Evolutionary conservation across 2,888 invertebrate genomes (phyloP).

Genomic region (Nymphalis c-album): DNA sequence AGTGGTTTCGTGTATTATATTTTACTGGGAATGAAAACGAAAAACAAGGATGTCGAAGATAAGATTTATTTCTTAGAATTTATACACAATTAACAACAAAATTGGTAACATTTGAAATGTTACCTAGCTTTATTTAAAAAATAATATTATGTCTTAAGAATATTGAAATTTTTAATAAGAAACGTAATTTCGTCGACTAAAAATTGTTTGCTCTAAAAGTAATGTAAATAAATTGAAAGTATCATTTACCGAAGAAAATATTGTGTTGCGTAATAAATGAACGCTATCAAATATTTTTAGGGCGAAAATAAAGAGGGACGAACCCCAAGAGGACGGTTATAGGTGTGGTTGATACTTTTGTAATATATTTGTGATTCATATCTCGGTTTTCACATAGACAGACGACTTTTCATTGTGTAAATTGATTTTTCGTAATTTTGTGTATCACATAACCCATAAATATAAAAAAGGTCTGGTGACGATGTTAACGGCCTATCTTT

Average conservation of each 20-base stretch:
- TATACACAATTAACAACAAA: too few species aligned
- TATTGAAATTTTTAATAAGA: not conserved
- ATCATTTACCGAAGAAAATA: slow-evolving; percentile 66
- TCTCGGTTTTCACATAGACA: slow-evolving; percentile 3
- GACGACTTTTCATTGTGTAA: not conserved
- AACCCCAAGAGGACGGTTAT: slow-evolving; percentile 24
- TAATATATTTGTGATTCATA: slow-evolving; percentile 17
- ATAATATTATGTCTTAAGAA: too few species aligned
- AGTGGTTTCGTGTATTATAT: too few species aligned
- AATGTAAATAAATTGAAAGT: slow-evolving; percentile 43
- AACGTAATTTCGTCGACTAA: not conserved
- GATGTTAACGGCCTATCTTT: too few species aligned
- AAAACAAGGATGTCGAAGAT: too few species aligned
- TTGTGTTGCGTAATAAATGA: slow-evolving; percentile 65
- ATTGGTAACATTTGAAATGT: too few species aligned
- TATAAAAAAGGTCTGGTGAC: too few species aligned
- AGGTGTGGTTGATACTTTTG: slow-evolving; percentile 28
- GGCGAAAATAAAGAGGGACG: slow-evolving; percentile 42
- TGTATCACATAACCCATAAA: too few species aligned
- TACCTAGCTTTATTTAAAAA: too few species aligned
- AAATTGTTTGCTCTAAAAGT: not conserved
- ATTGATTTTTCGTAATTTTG: not conserved
- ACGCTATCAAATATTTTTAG: slow-evolving; percentile 61
- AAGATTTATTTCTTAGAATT: too few species aligned
- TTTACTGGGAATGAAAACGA: too few species aligned